Evolutionary conservation across 2,113 vertebrate genomes (phyloP), one percentile per base, ranked within the genome.

Genomic region (Amphiprion percula): DNA sequence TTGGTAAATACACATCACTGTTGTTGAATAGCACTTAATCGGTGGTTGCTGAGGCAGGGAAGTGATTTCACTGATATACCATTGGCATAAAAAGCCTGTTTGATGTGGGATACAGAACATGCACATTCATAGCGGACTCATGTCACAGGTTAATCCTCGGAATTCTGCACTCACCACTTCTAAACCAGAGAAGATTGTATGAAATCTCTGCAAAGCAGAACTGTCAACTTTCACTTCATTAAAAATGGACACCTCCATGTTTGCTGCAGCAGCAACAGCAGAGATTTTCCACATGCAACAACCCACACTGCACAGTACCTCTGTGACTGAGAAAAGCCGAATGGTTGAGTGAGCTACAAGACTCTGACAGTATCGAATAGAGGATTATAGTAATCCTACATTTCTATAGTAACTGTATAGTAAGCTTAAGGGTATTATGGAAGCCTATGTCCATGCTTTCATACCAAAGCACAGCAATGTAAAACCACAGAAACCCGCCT

Each of bases 361-460:
- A 67, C 39, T 44, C 59, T 56, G 41, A 68, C 37, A 16, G 54
- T 56, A 68, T 73, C 79, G 62, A 59, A 9, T 1, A 39, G 50
- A 58, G 65, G 79, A 86, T 89, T 79, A 84, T 12, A 59, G 63
- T 82, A 80, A 80, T 88, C 73, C 76, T 44, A 55, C 26, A 69
- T 79, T 80, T 77, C 55, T 65, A 79, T 66, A 75, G 53, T 60
- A n/a, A 69, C 71, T 56, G 52, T 56, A 71, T 4, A 52, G 77
- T 71, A 75, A 68, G 61, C 41, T 17, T 46, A 26, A 59, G 6
- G 63, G 53, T 69, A 16, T 62, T 74, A 72, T 16, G 60, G 72
- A 49, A 72, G 53, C 62, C 55, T 44, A 15, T 52, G 41, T 66
- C 28, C 69, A 76, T 66, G 63, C 64, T 37, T 21, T 50, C 47